Percentiles rank a stretch among this genome's conserved stretches.
phyloP scores from a whole-genome alignment of 2,888 invertebrate species.

The Stenoptilia bipunctidactyla region DNA sequence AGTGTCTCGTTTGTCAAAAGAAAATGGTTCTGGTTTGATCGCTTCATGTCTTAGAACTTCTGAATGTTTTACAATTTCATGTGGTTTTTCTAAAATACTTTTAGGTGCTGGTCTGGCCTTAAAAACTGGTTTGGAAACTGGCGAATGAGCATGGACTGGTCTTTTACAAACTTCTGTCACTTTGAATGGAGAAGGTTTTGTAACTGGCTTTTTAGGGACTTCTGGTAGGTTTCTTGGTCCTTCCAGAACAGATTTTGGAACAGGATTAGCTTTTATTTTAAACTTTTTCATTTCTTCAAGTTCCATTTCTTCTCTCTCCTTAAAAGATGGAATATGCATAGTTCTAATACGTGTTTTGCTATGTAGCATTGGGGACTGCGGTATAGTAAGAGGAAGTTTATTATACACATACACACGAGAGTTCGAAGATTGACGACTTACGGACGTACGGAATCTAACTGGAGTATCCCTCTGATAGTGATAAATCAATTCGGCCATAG shows the following conservation, averaged over 20 bases:
- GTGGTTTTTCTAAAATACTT: slow-evolving; percentile 55
- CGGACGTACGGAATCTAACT: slow-evolving; percentile 58
- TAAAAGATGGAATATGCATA: slow-evolving; percentile 62
- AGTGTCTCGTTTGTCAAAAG: slow-evolving; percentile 77
- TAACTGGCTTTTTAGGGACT: slow-evolving; percentile 65
- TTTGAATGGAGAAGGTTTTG: slow-evolving; percentile 75
- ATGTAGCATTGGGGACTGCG: slow-evolving; percentile 65
- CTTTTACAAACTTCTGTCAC: slow-evolving; percentile 70
- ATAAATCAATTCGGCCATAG: slow-evolving; percentile 71
- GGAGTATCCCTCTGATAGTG: slow-evolving; percentile 72
- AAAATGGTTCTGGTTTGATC: slow-evolving; percentile 70
- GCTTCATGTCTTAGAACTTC: slow-evolving; percentile 51
- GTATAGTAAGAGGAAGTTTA: slow-evolving; percentile 36
- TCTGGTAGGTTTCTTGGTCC: slow-evolving; percentile 59
- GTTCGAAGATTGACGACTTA: slow-evolving; percentile 21
- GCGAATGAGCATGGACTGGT: slow-evolving; percentile 8
- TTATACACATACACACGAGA: neutral
- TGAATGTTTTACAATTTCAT: slow-evolving; percentile 34
- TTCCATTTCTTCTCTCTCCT: slow-evolving; percentile 74
- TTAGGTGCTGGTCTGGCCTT: slow-evolving; percentile 76
- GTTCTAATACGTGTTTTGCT: slow-evolving; percentile 70
- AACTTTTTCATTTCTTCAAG: slow-evolving; percentile 75
- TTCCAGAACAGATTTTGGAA: slow-evolving; percentile 71
- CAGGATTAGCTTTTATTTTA: slow-evolving; percentile 76
- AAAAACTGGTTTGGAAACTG: slow-evolving; percentile 29